These are phyloP conservation scores for Pycnomerus fuliginosus DNA, from an alignment of 2,888 invertebrate species.

Conservation along the genomic window DNA sequence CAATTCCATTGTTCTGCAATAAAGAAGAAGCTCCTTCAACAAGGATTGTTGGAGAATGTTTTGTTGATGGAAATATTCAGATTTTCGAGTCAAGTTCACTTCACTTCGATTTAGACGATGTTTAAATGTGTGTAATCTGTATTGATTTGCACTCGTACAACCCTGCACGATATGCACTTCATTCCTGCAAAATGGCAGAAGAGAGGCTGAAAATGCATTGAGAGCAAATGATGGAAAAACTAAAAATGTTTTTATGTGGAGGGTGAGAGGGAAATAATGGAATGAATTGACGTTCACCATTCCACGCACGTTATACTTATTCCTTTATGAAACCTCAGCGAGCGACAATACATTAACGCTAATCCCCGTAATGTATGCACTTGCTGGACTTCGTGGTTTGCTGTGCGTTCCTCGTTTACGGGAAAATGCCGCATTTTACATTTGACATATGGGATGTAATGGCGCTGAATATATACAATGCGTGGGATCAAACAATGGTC, in stretches of 20 bases:
- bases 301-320: slow-evolving; percentile 9
- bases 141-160: slow-evolving; percentile 38
- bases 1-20: slow-evolving; percentile 38
- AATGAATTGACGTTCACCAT: slow-evolving; percentile 8
- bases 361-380: slow-evolving; percentile 38
- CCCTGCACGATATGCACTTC: background rate
- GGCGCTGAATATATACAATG: too few relatives aligned
- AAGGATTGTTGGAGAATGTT: slow-evolving; percentile 19
- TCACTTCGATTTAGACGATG: slow-evolving; percentile 40
- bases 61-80: slow-evolving; percentile 43
- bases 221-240: background rate
- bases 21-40: slow-evolving; percentile 23
- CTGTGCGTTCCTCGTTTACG: slow-evolving; percentile 12
- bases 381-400: slow-evolving; percentile 24
- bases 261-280: slow-evolving; percentile 1
- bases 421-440: slow-evolving; percentile 10
- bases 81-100: slow-evolving; percentile 47
- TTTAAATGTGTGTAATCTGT: slow-evolving; percentile 46
- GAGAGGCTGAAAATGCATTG: background rate
- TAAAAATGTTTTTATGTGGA: background rate
- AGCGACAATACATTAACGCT: slow-evolving; percentile 32
- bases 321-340: slow-evolving; percentile 5
- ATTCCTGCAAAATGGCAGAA: background rate
- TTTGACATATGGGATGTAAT: slow-evolving; percentile 15
- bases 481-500: too few relatives aligned